phyloP scores from a whole-genome alignment of 2,797 vertebrate genomes.

The Rhinophrynus dorsalis region DNA sequence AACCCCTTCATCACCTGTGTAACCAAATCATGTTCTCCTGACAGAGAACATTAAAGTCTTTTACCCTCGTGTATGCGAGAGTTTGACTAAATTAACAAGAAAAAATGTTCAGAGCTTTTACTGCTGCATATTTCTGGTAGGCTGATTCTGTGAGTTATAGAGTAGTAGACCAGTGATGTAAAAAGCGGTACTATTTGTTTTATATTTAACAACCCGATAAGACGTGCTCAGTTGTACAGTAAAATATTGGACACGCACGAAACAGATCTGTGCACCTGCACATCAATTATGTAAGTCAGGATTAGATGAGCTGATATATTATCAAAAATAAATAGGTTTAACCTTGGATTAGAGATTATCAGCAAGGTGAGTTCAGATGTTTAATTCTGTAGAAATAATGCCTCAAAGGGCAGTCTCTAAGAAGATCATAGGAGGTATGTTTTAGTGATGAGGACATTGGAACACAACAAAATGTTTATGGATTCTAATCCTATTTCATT shows the following conservation, averaged over 20 bases:
- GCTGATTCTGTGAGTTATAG: constrained; percentile 15
- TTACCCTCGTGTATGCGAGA: not conserved
- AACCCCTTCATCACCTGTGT: not conserved
- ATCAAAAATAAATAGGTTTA: constrained; percentile 53
- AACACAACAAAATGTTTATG: not conserved
- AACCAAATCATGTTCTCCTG: not conserved
- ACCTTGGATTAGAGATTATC: constrained; percentile 56
- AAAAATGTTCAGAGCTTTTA: not conserved
- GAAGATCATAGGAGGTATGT: not conserved
- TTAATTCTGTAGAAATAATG: constrained; percentile 23
- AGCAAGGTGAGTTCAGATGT: constrained; percentile 36
- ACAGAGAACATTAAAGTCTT: not conserved
- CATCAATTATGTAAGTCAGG: constrained; percentile 38
- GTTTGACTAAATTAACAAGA: not conserved
- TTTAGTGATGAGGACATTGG: constrained; percentile 1
- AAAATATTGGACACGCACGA: constrained; percentile 8
- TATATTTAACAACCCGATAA: constrained; percentile 39
- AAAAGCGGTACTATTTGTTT: constrained; percentile 20
- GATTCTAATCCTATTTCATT: too few relatives aligned
- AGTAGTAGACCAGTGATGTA: not conserved
- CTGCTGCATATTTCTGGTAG: not conserved
- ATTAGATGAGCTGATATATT: constrained; percentile 52
- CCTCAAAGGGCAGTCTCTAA: constrained; percentile 11
- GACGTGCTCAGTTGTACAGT: constrained; percentile 9
- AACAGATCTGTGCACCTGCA: constrained; percentile 8